Evolutionary conservation across 37 sponge, comb jelly and placozoan species (phyloP), one percentile per base, ranked within the genome.

Genomic region (Tethya wilhelma): DNA sequence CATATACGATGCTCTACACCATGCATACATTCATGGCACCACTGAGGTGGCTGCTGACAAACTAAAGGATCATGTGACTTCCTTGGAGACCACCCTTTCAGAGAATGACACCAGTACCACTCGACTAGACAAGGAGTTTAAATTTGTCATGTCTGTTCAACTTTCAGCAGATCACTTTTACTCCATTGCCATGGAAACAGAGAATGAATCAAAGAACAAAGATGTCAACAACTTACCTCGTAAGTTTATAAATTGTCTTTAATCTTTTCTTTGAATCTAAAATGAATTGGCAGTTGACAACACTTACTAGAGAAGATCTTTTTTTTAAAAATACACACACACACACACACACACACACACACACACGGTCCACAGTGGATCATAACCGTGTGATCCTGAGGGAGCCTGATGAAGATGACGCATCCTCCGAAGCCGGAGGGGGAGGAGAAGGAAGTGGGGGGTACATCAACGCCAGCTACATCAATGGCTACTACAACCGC

Each of bases 381-480:
- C 22, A 67, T 9, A 79, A 79, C 32, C 79, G 67, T 67, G 79
- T 79, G 2, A 30, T 25, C 22, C 67, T 79, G 1, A 42, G 33
- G 25, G 63, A 59, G 26, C 9, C 1, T 9, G 42, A 25, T 23
- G 19, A 1, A 17, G 34, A 46, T 28, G 31, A 31, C 38, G 5
- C 67, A 29, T 58, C 59, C 9, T 58, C 59, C 4, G 26, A 23
- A 28, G 59, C n/a, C n/a, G n/a, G n/a, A n/a, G n/a, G n/a, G n/a
- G n/a, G n/a, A n/a, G n/a, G n/a, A n/a, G 49, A 22, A 9, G 67
- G 32, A 34, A 12, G 42, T 38, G 46, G 4, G 34, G 75, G 59
- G 25, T 79, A 79, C 79, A 79, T 79, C 67, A 79, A 79, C 46
- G 79, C 79, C 67, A 79, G 79, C 38, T 79, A 32, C 56, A 67